Conservation (phyloP, 2,797 vertebrate species). For the Anisognathus igniventris region DNA sequence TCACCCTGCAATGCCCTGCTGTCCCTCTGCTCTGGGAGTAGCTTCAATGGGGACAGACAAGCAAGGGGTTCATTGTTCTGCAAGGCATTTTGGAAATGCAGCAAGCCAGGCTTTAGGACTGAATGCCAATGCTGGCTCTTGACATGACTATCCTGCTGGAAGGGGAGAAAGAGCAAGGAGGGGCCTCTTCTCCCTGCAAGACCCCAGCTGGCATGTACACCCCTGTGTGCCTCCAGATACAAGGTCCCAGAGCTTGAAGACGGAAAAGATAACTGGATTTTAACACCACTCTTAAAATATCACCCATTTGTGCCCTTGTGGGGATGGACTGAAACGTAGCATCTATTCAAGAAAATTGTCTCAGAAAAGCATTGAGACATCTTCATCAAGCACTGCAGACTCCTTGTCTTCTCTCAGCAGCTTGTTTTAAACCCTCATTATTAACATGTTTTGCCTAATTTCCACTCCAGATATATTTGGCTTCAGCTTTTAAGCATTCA, state of each 20-base stretch:
- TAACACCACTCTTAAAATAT: neutral
- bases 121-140: neutral
- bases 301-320: neutral
- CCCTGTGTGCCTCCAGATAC: neutral
- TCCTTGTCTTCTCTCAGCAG: neutral
- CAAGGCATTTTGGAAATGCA: neutral
- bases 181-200: neutral
- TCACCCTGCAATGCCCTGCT: neutral
- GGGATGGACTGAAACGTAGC: neutral
- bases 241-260: neutral
- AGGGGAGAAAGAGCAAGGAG: neutral
- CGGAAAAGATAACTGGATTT: neutral
- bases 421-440: neutral
- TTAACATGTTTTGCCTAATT: neutral
- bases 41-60: neutral
- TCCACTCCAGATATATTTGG: slow-evolving; percentile 1
- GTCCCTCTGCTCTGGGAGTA: neutral
- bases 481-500: slow-evolving; percentile 22
- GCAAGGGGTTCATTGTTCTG: neutral
- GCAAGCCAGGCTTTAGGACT: neutral
- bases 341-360: neutral
- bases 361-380: neutral
- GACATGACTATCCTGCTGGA: neutral
- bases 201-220: neutral
- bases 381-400: neutral